Evolutionary conservation across 1,140 invertebrate species (phyloP), one percentile per base, ranked within the genome.

Genomic region (Dreissena rostriformis): DNA sequence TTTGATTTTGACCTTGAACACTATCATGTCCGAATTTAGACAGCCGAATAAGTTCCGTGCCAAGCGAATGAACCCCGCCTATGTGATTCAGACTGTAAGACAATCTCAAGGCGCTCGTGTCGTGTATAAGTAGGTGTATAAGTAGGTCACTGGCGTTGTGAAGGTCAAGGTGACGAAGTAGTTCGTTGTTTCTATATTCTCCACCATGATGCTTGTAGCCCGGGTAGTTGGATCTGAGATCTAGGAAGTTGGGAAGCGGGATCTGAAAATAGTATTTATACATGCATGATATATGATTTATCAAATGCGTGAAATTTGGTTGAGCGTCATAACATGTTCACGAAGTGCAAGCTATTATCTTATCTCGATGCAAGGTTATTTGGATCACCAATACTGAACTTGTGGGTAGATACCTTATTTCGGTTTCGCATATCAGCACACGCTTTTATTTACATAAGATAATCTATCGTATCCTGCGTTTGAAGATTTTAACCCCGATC

Each of bases 141-240:
- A 90, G 81, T 5, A 86, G 72, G 17, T 84, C 84, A 55, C 81
- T 83, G 15, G 19, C 66, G 28, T 76, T 74, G 51, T 87, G 70
- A 28, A 81, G 72, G 0, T 87, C 91, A 28, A 92, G 88, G 55
- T 86, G 68, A 1, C 67, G 24, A 8, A 89, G 53, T 15, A 92
- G 61, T 55, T 90, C 85, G 24, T 87, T 85, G 68, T 92, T 88
- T 70, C 87, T 89, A 68, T 86, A 91, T 19, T 71, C 26, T 7
- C 92, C 92, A n/a, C 91, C 90, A 82, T 89, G 84, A 82, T 91
- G 91, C 24, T 82, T 86, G 75, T 93, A 92, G 6, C 92, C 92
- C 0, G 91, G 90, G 74, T 92, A 92, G 74, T 88, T 51, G 14
- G 49, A 53, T 52, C 86, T 85, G 68, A 92, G 77, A 66, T 91